These are phyloP conservation scores for Ophiothrix spiculata DNA, from an alignment of 35 echinoderm and acorn worm genomes.

Conservation along the genomic window DNA sequence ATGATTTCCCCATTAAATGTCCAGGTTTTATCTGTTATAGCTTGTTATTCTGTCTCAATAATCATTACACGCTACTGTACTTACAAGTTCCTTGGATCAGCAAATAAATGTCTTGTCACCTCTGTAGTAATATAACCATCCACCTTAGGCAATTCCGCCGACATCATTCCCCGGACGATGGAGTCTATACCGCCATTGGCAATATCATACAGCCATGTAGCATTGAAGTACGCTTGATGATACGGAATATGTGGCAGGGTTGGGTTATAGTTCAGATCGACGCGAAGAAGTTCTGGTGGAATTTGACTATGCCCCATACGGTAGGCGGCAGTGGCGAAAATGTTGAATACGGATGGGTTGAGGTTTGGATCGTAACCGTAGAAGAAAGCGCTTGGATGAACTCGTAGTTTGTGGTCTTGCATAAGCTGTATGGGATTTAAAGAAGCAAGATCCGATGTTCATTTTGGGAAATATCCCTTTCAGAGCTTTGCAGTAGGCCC, in stretches of 20 bases:
- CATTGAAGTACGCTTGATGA: conserved; percentile 77
- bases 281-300: conserved; percentile 19
- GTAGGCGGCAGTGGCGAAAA: conserved; percentile 63
- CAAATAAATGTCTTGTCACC: conserved; percentile 61
- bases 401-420: not conserved
- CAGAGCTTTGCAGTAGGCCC: too few species aligned
- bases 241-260: conserved; percentile 8
- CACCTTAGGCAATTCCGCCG: conserved; percentile 43
- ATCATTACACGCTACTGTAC: not conserved
- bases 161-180: conserved; percentile 62
- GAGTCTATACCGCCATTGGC: conserved; percentile 74
- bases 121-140: conserved; percentile 42
- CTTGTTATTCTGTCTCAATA: not conserved
- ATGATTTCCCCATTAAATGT: not conserved
- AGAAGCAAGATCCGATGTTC: not conserved
- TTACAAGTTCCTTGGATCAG: conserved; percentile 51
- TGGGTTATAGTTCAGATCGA: conserved; percentile 23
- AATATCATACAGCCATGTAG: conserved; percentile 52
- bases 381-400: conserved; percentile 24
- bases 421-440: not conserved
- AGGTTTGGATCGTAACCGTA: conserved; percentile 42
- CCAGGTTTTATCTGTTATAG: not conserved
- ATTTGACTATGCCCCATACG: conserved; percentile 88
- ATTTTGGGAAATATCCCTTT: not conserved
- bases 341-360: conserved; percentile 54